A percentile compares a stretch with the other conserved stretches of the same genome.
These are phyloP conservation scores for Ylistrum balloti DNA, from an alignment of 1,140 invertebrate species.

Conservation along the genomic window DNA sequence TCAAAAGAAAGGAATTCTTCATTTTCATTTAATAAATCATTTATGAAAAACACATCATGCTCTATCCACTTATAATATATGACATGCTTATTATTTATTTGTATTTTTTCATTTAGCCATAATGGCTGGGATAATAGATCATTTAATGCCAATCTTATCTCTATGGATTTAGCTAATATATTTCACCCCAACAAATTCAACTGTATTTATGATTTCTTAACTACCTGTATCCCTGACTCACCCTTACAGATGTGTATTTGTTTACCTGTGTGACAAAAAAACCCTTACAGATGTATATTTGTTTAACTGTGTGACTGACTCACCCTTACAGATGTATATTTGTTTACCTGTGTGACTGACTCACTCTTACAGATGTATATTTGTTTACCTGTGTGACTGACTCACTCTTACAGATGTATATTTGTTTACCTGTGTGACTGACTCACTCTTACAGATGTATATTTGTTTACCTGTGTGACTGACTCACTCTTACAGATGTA, in stretches of 20 bases:
- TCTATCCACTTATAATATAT: too few species aligned
- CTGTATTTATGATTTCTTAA: background rate
- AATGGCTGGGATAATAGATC: too few species aligned
- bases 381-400: conserved; percentile 82
- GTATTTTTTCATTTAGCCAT: too few species aligned
- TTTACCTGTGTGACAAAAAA: background rate
- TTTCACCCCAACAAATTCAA: background rate
- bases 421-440: conserved; percentile 58
- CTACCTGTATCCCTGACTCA: background rate
- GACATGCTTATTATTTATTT: too few species aligned
- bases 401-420: conserved; percentile 83
- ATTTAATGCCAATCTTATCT: too few species aligned
- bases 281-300: background rate
- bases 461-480: background rate
- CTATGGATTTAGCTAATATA: too few species aligned
- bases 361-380: background rate
- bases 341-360: background rate
- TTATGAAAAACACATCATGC: too few species aligned
- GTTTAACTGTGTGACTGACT: background rate
- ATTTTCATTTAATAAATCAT: too few species aligned
- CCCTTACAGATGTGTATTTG: background rate
- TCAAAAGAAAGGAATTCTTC: too few species aligned
- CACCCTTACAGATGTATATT: background rate
- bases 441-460: too few species aligned
- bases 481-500: background rate